Percentiles rank a stretch among this genome's conserved stretches.
These are phyloP conservation scores for Deilephila elpenor DNA, from an alignment of 2,888 invertebrate genomes.

Conservation along the genomic window DNA sequence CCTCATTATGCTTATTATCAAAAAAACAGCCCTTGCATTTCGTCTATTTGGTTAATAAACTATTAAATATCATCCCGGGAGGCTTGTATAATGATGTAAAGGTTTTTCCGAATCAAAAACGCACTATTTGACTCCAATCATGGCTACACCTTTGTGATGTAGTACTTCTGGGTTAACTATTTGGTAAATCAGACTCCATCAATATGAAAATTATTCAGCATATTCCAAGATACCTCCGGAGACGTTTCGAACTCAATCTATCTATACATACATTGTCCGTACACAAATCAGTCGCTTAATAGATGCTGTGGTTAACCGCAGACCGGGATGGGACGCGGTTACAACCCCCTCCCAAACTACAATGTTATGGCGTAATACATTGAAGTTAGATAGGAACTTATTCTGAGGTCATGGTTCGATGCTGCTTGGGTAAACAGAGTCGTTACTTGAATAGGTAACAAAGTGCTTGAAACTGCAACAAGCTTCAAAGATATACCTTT, in stretches of 20 bases:
- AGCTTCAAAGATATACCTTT: no score
- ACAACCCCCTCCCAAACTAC: conserved; percentile 21
- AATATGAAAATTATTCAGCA: neutral
- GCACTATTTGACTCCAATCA: no score
- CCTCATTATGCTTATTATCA: no score
- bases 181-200: neutral
- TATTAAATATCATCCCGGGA: no score
- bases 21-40: no score
- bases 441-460: no score
- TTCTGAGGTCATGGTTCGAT: neutral
- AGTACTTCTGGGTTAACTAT: neutral
- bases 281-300: conserved; percentile 47
- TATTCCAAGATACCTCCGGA: neutral
- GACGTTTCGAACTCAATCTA: neutral
- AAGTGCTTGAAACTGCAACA: no score
- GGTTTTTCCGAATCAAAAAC: no score
- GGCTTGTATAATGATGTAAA: no score
- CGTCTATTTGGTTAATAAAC: no score
- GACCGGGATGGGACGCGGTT: conserved; percentile 40
- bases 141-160: neutral
- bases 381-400: conserved; percentile 17
- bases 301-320: conserved; percentile 53
- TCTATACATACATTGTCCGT: conserved; percentile 15
- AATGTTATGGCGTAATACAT: conserved; percentile 12
- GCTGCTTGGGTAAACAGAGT: neutral